These are phyloP conservation scores for Herpailurus yagouaroundi DNA, from an alignment of 2,113 vertebrate genomes.

Conservation along the genomic window DNA sequence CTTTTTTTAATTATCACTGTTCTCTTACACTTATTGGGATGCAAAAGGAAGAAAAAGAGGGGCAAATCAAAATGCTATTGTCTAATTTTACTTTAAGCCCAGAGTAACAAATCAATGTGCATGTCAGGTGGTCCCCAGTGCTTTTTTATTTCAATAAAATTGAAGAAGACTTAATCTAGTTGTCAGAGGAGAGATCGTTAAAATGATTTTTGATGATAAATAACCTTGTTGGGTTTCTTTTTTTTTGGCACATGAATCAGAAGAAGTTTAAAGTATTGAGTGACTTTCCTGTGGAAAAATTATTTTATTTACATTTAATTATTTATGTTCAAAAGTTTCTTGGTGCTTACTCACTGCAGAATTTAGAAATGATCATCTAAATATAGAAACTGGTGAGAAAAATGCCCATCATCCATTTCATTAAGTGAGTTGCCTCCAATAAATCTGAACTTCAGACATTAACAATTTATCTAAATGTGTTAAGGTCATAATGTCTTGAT, in stretches of 20 bases:
- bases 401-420: background rate
- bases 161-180: background rate
- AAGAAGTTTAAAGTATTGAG: background rate
- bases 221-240: background rate
- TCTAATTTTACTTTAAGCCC: background rate
- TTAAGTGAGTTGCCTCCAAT: background rate
- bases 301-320: background rate
- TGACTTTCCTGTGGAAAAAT: background rate
- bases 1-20: background rate
- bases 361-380: background rate
- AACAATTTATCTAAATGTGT: background rate
- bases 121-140: background rate
- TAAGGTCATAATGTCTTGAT: background rate
- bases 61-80: background rate
- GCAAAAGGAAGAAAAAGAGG: background rate
- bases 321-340: background rate
- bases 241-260: background rate
- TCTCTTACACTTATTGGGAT: background rate
- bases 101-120: background rate
- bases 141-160: background rate
- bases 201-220: slow-evolving; percentile 16
- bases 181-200: background rate
- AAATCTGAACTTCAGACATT: background rate
- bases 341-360: background rate
- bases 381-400: background rate